Base-by-base conservation (phyloP, 2,888 invertebrate genomes). In the Monoplex corrugatus region DNA sequence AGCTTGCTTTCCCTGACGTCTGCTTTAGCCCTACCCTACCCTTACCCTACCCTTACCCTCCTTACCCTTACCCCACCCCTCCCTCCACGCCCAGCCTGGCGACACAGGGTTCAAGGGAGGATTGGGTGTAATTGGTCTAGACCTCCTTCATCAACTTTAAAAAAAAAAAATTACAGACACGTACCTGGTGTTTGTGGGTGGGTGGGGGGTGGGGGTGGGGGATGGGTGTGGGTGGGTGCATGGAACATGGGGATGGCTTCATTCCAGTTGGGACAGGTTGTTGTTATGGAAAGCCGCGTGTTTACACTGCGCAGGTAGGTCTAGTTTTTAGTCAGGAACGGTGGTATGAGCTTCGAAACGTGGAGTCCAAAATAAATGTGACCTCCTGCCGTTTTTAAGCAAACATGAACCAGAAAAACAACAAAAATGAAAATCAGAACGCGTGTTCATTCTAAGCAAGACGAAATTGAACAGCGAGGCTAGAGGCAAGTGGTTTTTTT, bases 131-230 rank as follows among this genome's bases (percentile, higher is more conserved):
- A 57, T 57, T 84, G 57, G 84, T 84, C 84, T 84, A 84, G 84
- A 84, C 84, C 57, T 84, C 44, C 84, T 57, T 84, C 84, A 57
- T 84, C 84, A 84, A 84, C 84, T 44, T 84, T 84, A n/a, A n/a
- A n/a, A n/a, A n/a, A n/a, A n/a, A n/a, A n/a, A n/a, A n/a, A n/a
- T n/a, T 50, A 84, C 57, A 28, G 84, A 84, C 84, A 80, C 78
- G 40, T 80, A 80, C 78, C 68, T 68, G 28, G n/a, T 68, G 23
- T 1, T 28, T 63, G 63, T 28, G 57, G 19, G 28, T 28, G 28
- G 57, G n/a, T n/a, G n/a, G 57, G 57, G 19, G 28, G 57, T 16
- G 1, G 28, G 57, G 57, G 19, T 28, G 28, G 57, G 10, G 19
- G 50, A 13, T 50, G 10, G 57, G 2, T 57, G 16, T 2, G 57